Base-by-base conservation (phyloP, 2,797 vertebrate species). In the Oreochromis mossambicus region DNA sequence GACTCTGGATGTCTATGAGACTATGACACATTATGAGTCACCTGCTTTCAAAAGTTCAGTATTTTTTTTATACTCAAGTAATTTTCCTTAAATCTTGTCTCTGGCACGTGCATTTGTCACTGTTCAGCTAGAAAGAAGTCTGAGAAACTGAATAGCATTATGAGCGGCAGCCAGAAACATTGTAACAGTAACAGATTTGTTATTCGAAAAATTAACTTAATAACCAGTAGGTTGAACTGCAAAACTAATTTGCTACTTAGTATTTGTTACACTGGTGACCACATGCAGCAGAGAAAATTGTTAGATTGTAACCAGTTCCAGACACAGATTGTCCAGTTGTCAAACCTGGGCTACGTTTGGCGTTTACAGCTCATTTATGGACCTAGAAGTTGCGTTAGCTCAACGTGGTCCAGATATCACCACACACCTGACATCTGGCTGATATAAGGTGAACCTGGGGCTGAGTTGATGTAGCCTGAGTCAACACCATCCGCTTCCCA, bases 401-500 rank as follows among this genome's bases (percentile, higher is more conserved):
- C 10, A 29, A 50, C 1, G 0, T 48, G 1, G 68, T 48, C 24
- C 43, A 73, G 41, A 10, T 48, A 19, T 48, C 24, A 5, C 43
- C 43, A 48, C 24, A 73, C 43, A 73, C 14, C 43, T 73, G 43
- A 73, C 24, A 73, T 32, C 43, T 73, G 68, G 63, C 43, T 19
- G 6, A 32, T 48, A 73, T 73, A 32, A 48, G 24, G 68, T 73
- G 68, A 43, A 73, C 41, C 15, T 48, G 24, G 24, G 41, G 41
- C 68, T 48, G 43, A 48, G 68, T 50, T 32, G 29, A 73, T 19
- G 68, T 48, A 73, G 68, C 24, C 43, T 48, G 24, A 73, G 68
- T 73, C 68, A 73, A 48, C 24, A 32, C 43, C 24, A 29, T 73
- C 43, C 29, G 43, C 14, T 70, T 29, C 66, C 24, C 21, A 73